Evolutionary conservation across 1,140 invertebrate species (phyloP), one percentile per base, ranked within the genome.

Genomic region (Amphibalanus amphitrite): DNA sequence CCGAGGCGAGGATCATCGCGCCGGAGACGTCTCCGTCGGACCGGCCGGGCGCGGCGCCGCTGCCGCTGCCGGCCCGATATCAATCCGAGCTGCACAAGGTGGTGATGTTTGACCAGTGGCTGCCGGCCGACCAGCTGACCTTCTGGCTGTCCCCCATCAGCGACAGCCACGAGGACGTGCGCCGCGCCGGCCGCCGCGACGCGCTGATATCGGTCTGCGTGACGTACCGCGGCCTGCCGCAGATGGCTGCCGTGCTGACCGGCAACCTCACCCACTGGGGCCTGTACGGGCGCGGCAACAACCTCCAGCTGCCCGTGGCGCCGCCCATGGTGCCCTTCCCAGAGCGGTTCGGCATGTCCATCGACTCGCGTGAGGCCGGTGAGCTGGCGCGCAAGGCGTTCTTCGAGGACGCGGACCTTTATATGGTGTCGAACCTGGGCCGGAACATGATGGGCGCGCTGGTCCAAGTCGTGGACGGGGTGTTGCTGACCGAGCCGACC

Each of bases 261-360:
- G 13, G 47, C 10, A 1, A 20, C 47, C 10, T 1, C 10, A 1
- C 23, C 47, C 20, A 13, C 47, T 59, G 47, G 47, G 47, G 47
- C 6, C 6, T 59, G 6, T 20, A 59, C 47, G 47, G 13, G 6
- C 47, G 47, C 47, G 47, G 47, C 6, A 59, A 59, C 17, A 20
- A 59, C 47, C 47, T 59, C 47, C 13, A 59, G 47, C 47, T 59
- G 47, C 6, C 13, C 6, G 47, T 59, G 47, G 47, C 47, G 13
- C 13, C 10, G 13, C 47, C 47, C 1, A 59, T 59, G 47, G 1
- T 13, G 13, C 20, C 47, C 13, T 59, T 59, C 47, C 83, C 83
- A 84, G 47, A 77, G 75, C 47, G 80, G 78, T 76, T 84, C 83
- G 70, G 83, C 76, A 67, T 81, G 78, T 72, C 47, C 6, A 23